Evolutionary conservation across 2,888 invertebrate species (phyloP), one percentile per base, ranked within the genome.

Genomic region (Cecidostiba fungosa): DNA sequence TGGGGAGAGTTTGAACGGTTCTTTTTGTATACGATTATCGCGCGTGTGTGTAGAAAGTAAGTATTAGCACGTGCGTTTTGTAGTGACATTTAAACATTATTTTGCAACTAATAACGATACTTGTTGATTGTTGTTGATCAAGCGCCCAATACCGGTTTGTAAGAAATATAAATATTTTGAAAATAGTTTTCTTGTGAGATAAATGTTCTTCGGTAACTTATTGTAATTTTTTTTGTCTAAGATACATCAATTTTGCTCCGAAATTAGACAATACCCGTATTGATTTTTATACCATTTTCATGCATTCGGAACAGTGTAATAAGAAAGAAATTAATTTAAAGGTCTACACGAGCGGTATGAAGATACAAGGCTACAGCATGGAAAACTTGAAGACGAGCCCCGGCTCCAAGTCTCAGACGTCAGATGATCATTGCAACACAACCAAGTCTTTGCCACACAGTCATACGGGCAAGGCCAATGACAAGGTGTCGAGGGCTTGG

Each of bases 401-500:
- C 3, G 76, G 84, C n/a, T 87, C 82, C 14, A 83, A 73, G 47
- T 86, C 82, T 43, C 77, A 77, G 29, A 69, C 76, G 54, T 69
- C 36, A 39, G 88, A 59, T n/a, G 72, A 86, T 16, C 74, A 77
- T 43, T 73, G 76, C 29, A 84, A 47, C 32, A 84, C 84, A n/a
- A 86, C 95, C 1, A 91, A 91, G 85, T 92, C 91, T 0, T 77
- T 92, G 50, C 92, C 91, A 50, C 94, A 94, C 86, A 94, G 94
- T 86, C 90, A 90, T 82, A 88, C 89, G 12, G 90, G 88, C 82
- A 87, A 90, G 59, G 88, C 87, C 29, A 91, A 90, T 69, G 91
- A 91, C 82, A 90, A 91, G 78, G 90, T 91, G 5, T 90, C 91
- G 5, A 92, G 93, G 23, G 92, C 91, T 0, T 96, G 95, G 94